Conservation (phyloP, 2,888 invertebrate species). For the Drosophila austrosaltans region DNA sequence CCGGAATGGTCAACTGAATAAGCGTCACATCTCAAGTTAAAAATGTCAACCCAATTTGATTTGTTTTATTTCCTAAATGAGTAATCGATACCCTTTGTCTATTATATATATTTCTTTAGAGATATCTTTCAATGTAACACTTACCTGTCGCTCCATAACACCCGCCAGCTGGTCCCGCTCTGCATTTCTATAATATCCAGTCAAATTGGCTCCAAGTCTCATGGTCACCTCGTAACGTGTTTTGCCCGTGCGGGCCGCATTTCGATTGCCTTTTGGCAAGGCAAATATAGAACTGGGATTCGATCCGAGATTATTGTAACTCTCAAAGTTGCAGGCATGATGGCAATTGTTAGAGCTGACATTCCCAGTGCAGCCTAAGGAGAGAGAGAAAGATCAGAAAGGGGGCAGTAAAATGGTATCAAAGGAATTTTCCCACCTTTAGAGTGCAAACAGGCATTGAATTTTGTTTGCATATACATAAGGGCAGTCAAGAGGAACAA, state of each 20-base stretch:
- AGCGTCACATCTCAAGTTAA: no score
- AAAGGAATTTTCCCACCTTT: conserved; percentile 4
- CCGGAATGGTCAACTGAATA: background rate
- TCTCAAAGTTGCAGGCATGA: conserved; percentile 79
- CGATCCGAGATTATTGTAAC: conserved; percentile 26
- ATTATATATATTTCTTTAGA: background rate
- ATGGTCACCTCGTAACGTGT: conserved; percentile 83
- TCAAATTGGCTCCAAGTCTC: conserved; percentile 82
- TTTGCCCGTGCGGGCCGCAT: conserved; percentile 80
- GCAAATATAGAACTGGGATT: conserved; percentile 39
- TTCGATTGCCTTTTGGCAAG: conserved; percentile 59
- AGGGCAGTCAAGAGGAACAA: conserved; percentile 37
- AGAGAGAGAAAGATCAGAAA: background rate
- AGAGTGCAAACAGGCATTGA: conserved; percentile 8
- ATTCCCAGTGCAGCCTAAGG: conserved; percentile 78
- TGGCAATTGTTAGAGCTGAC: conserved; percentile 78
- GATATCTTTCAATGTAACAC: conserved; percentile 41
- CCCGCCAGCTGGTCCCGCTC: conserved; percentile 80
- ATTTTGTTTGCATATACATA: conserved; percentile 27
- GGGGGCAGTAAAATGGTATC: background rate
- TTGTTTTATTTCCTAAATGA: no score
- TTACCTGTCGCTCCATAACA: conserved; percentile 82
- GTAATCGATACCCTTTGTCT: no score
- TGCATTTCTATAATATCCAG: conserved; percentile 79
- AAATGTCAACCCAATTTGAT: no score